These are phyloP conservation scores for Ranitomeya variabilis DNA, from an alignment of 2,113 vertebrate genomes.

Conservation along the genomic window DNA sequence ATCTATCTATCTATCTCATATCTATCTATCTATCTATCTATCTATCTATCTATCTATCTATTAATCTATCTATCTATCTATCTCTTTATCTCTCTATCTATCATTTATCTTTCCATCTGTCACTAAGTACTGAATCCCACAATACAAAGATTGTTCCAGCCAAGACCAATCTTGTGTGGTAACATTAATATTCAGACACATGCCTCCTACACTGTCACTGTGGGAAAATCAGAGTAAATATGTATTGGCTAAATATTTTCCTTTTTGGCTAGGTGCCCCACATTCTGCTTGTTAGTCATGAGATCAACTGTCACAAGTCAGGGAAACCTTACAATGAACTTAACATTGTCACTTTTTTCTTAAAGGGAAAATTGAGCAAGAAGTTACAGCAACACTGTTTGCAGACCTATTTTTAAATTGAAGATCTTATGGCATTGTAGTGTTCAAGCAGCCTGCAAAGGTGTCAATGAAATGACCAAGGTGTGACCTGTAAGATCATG, in stretches of 20 bases:
- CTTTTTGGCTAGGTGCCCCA: constrained; percentile 19
- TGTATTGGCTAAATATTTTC: constrained; percentile 23
- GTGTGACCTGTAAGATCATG: too few species aligned
- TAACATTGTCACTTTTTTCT: background rate
- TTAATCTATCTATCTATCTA: background rate
- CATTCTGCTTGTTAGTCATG: constrained; percentile 33
- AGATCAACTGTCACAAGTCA: constrained; percentile 30
- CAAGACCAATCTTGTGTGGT: background rate
- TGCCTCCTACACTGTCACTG: background rate
- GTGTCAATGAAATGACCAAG: too few species aligned
- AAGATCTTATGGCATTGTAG: background rate
- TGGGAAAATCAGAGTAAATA: constrained; percentile 41
- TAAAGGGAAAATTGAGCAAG: background rate
- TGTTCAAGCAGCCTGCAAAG: too few species aligned
- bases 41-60: background rate
- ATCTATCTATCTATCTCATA: too few species aligned
- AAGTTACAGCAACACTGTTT: background rate
- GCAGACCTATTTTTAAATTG: background rate
- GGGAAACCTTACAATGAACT: background rate
- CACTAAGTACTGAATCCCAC: background rate
- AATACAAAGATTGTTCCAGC: background rate
- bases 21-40: too few species aligned
- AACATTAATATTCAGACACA: background rate
- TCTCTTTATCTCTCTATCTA: background rate
- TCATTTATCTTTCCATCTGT: background rate